These are phyloP conservation scores for Menidia menidia DNA, from an alignment of 2,797 vertebrate genomes.

Conservation along the genomic window DNA sequence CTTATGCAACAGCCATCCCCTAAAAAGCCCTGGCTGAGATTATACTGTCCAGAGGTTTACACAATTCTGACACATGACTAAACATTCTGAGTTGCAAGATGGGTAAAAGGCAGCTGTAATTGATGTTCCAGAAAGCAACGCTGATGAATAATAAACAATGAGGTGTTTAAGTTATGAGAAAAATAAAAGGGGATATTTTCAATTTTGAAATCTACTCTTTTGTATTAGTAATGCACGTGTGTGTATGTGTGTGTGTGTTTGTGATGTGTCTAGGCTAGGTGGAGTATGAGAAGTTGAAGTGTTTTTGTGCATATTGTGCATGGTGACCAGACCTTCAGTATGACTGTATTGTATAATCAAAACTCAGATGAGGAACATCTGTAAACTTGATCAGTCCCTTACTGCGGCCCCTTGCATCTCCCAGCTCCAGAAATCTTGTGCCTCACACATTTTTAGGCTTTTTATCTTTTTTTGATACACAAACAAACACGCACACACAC, in stretches of 20 bases:
- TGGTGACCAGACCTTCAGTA: conserved; percentile 69
- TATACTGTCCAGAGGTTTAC: conserved; percentile 51
- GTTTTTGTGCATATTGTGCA: conserved; percentile 31
- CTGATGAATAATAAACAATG: neutral
- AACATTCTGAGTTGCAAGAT: conserved; percentile 3
- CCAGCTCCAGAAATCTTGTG: conserved; percentile 33
- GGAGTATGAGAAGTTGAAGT: conserved; percentile 25
- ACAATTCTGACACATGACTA: conserved; percentile 35
- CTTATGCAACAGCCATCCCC: conserved; percentile 53
- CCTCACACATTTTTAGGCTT: conserved; percentile 17
- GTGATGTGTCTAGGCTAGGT: conserved; percentile 29
- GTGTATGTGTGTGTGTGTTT: conserved; percentile 6
- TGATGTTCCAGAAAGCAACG: conserved; percentile 13
- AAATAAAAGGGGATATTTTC: neutral
- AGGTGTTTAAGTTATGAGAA: neutral
- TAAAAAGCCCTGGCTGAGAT: conserved; percentile 28
- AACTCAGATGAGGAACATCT: conserved; percentile 81
- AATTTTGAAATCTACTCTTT: conserved; percentile 9
- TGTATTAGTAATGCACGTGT: neutral
- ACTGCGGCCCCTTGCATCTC: conserved; percentile 65
- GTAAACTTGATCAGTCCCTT: conserved; percentile 75
- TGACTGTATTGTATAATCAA: conserved; percentile 62
- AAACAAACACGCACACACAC: conserved; percentile 14
- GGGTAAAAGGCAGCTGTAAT: neutral
- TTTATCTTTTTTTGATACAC: conserved; percentile 11